These are phyloP conservation scores for Procambarus virginalis DNA, from an alignment of 1,140 invertebrate genomes.

Conservation along the genomic window DNA sequence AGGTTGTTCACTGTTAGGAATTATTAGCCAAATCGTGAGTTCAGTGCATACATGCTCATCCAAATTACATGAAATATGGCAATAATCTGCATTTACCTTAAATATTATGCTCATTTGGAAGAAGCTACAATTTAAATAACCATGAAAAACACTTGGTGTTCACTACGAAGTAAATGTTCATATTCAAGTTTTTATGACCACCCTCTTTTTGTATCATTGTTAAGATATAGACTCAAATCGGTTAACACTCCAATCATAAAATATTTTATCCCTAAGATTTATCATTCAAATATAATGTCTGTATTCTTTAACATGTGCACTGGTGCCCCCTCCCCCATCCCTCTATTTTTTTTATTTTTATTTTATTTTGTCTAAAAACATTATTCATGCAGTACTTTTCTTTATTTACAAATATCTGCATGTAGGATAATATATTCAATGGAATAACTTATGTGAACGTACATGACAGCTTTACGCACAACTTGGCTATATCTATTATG, in stretches of 20 bases:
- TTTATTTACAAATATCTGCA: too few relatives aligned
- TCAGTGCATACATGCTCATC: not conserved
- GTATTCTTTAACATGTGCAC: not conserved
- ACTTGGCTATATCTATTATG: not conserved
- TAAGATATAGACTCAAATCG: not conserved
- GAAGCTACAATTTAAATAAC: not conserved
- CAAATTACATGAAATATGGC: not conserved
- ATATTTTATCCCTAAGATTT: not conserved
- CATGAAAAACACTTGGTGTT: not conserved
- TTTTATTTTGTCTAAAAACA: too few relatives aligned
- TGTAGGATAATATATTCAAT: too few relatives aligned
- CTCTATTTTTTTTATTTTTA: too few relatives aligned
- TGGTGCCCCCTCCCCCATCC: not conserved
- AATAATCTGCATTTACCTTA: not conserved
- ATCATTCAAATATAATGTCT: not conserved
- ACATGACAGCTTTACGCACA: not conserved
- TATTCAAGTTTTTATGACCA: not conserved
- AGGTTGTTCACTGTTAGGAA: not conserved
- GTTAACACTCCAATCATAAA: not conserved
- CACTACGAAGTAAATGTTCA: not conserved
- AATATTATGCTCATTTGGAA: not conserved
- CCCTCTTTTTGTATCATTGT: not conserved
- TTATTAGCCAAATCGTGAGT: not conserved
- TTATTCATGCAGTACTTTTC: too few relatives aligned
- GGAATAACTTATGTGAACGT: not conserved